Evolutionary conservation across 1,140 invertebrate species (phyloP).

Genomic region (Physella acuta): DNA sequence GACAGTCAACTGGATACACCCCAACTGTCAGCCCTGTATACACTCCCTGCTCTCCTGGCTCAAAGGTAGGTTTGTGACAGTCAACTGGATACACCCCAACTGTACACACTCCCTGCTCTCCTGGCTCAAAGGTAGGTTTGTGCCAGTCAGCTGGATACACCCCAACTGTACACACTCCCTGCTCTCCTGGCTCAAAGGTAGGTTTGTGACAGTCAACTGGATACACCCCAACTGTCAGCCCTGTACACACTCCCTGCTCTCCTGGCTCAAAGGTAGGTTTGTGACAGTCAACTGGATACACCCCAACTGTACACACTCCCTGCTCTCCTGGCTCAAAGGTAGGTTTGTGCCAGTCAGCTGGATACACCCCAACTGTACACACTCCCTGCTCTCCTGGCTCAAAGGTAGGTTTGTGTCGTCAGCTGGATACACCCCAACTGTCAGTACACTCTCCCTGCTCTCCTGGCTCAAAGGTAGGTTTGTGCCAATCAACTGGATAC

Average conservation of each 20-base stretch:
- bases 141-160: constrained; percentile 55
- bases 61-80: too few species aligned
- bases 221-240: too few species aligned
- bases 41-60: neutral
- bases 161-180: constrained; percentile 58
- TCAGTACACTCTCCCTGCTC: constrained; percentile 54
- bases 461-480: constrained; percentile 52
- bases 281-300: too few species aligned
- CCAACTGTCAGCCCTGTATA: too few species aligned
- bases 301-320: too few species aligned
- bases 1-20: neutral
- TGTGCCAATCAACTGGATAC: neutral
- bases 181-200: constrained; percentile 52
- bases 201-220: constrained; percentile 52
- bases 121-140: constrained; percentile 49
- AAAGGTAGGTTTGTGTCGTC: constrained; percentile 48
- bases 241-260: constrained; percentile 54
- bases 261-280: constrained; percentile 50
- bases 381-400: constrained; percentile 55
- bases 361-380: constrained; percentile 57
- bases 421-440: constrained; percentile 57
- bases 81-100: too few species aligned
- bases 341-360: constrained; percentile 53
- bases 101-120: constrained; percentile 38
- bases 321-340: constrained; percentile 45